Evolutionary conservation across 1,140 invertebrate genomes (phyloP).

Genomic region (Mercenaria mercenaria): DNA sequence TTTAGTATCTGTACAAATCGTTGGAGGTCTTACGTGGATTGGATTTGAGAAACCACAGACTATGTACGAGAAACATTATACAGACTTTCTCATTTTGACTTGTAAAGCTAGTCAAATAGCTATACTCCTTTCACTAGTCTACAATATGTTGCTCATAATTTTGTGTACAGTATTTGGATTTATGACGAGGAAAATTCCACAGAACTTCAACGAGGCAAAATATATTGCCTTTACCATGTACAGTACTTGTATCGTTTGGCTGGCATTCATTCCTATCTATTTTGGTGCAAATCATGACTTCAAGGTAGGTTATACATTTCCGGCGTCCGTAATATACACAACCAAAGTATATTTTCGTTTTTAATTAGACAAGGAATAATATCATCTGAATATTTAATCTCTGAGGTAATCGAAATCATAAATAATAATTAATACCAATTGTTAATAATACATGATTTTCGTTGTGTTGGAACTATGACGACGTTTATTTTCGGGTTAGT

Average conservation of each 20-base stretch:
- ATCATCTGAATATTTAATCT: background rate
- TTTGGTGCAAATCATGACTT: slow-evolving; percentile 87
- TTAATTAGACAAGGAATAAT: background rate
- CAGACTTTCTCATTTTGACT: slow-evolving; percentile 87
- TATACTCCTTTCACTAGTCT: slow-evolving; percentile 91
- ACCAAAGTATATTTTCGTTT: background rate
- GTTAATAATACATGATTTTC: too few relatives aligned
- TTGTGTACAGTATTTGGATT: slow-evolving; percentile 92
- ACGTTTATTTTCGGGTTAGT: too few relatives aligned
- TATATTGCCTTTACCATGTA: slow-evolving; percentile 99
- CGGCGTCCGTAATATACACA: background rate
- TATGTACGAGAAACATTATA: slow-evolving; percentile 73
- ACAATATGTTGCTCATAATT: slow-evolving; percentile 91
- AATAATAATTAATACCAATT: too few relatives aligned
- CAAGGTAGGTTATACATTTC: slow-evolving; percentile 77
- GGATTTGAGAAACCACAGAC: slow-evolving; percentile 88
- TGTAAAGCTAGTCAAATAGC: slow-evolving; percentile 91
- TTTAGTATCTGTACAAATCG: slow-evolving; percentile 88
- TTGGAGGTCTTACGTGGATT: slow-evolving; percentile 87
- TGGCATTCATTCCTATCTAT: slow-evolving; percentile 92
- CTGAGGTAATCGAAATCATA: background rate
- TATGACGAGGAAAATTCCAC: slow-evolving; percentile 95
- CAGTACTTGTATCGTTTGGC: slow-evolving; percentile 93
- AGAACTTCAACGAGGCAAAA: slow-evolving; percentile 98
- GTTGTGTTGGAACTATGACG: too few relatives aligned